phyloP scores from a whole-genome alignment of 2,888 invertebrate genomes.

The Hedychridium roseum region DNA sequence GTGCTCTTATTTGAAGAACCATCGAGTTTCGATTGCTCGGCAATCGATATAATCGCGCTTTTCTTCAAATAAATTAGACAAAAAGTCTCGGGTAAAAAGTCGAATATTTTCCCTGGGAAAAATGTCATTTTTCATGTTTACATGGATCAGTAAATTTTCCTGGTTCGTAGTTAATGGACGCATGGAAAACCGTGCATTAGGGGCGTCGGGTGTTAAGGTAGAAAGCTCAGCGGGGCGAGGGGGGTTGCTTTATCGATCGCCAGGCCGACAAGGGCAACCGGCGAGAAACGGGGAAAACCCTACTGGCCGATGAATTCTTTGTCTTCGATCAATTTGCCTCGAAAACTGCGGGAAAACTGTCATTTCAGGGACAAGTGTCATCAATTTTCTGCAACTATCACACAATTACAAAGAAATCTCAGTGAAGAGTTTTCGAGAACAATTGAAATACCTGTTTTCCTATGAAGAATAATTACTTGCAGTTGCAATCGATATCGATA shows the following conservation, averaged over 20 bases:
- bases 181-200: slow-evolving; percentile 22
- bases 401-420: background rate
- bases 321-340: slow-evolving; percentile 6
- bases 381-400: background rate
- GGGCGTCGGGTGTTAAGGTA: slow-evolving; percentile 32
- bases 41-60: slow-evolving; percentile 44
- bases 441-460: no score
- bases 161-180: slow-evolving; percentile 9
- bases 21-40: no score
- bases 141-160: slow-evolving; percentile 1
- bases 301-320: slow-evolving; percentile 31
- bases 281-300: slow-evolving; percentile 45
- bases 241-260: slow-evolving; percentile 42
- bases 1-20: no score
- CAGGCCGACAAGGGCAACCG: slow-evolving; percentile 40
- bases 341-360: background rate
- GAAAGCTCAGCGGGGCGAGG: slow-evolving; percentile 13
- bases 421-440: slow-evolving; percentile 7
- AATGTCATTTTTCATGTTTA: background rate
- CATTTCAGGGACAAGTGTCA: background rate
- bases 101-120: no score
- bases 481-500: no score
- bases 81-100: no score
- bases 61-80: slow-evolving; percentile 1
- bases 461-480: no score